Percentiles rank a stretch among this genome's conserved stretches.
Conservation (phyloP, 2,797 vertebrate genomes). For the Mormyrops boulengeri region DNA sequence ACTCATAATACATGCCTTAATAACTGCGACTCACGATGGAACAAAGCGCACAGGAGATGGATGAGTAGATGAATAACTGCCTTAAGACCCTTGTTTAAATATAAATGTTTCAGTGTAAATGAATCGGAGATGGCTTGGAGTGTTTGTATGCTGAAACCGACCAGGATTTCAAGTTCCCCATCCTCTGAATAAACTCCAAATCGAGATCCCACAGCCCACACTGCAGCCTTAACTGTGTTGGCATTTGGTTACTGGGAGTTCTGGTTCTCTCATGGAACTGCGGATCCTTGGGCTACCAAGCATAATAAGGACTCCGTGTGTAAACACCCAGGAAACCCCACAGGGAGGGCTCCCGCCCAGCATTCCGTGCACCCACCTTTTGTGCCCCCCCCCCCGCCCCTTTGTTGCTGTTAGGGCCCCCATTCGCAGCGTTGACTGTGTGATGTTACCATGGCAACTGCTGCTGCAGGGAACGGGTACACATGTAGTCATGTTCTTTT, state of each 20-base stretch:
- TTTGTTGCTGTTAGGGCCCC: neutral
- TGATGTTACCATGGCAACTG: constrained; percentile 1
- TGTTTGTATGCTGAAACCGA: neutral
- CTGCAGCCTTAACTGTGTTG: neutral
- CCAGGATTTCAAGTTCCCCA: neutral
- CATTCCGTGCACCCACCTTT: neutral
- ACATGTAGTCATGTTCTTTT: neutral
- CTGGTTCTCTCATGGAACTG: neutral
- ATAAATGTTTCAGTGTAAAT: neutral
- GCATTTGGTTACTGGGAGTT: neutral
- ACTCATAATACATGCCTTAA: neutral
- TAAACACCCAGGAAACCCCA: neutral
- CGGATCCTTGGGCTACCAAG: neutral
- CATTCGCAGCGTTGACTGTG: neutral
- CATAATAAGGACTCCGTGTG: neutral
- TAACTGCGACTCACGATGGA: neutral
- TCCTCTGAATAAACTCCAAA: neutral
- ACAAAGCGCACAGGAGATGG: neutral
- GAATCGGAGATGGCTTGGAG: neutral
- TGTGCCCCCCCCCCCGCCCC: no score
- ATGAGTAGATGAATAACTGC: neutral
- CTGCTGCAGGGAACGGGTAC: neutral
- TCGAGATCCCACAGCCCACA: neutral
- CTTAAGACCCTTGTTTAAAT: neutral
- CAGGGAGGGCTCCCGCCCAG: neutral